Evolutionary conservation across 2,888 invertebrate species (phyloP), one percentile per base, ranked within the genome.

Genomic region (Leucophenga maculata): DNA sequence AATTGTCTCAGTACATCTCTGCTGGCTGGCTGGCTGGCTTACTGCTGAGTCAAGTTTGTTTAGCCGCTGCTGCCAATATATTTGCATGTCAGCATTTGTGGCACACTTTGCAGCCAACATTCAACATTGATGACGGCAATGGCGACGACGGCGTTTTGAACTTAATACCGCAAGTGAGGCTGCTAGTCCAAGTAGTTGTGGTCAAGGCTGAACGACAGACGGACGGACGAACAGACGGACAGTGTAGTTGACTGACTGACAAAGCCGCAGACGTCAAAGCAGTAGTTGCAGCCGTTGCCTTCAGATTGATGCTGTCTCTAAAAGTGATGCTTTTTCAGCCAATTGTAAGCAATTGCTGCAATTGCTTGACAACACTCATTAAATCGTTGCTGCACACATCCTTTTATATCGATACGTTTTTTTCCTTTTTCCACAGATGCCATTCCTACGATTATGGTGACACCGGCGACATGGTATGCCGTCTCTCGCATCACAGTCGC

Each of bases 391-490:
- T 50, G 50, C 50, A 13, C n/a, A 50, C 50, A 18, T 50, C n/a
- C n/a, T 50, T 50, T 50, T 16, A 50, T 50, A n/a, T n/a, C n/a
- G n/a, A n/a, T 54, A 3, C 11, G 2, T 6, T 20, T 14, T 50
- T 13, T 18, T 39, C 13, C 54, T 62, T 18, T 16, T 39, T 44
- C n/a, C 20, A 44, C 65, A 91, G 94, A 86, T 97, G 97, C 88
- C 96, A 96, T 88, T 96, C 96, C 6, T 97, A 96, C 89, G 97
- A 97, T 88, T 96, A 94, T 87, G 96, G 96, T 62, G 97, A 96
- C 87, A 96, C 96, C 70, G 96, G 96, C 67, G 96, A 96, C 85
- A 94, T 94, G 90, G 96, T 97, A 52, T 97, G 97, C 90, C 92
- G 97, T 82, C 92, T 97, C 59, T 95, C 95, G 80, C 97, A 97